Evolutionary conservation across 2,797 vertebrate species (phyloP), one percentile per base, ranked within the genome.

Genomic region (Poecilia wingei): DNA sequence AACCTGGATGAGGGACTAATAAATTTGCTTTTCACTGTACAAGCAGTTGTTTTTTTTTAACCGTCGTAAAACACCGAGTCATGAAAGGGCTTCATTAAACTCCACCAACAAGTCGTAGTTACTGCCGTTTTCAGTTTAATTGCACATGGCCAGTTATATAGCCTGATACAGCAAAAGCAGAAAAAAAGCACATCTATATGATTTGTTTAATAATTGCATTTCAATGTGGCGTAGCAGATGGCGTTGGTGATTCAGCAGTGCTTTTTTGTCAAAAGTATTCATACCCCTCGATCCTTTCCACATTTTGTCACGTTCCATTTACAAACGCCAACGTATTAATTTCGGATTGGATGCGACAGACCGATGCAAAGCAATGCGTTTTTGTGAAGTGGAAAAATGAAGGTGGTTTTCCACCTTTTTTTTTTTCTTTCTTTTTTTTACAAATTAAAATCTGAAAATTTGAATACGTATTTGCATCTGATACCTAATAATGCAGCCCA

Each of bases 1-100:
- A 55, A 51, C 88, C 76, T 82, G 81, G 79, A 91, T 84, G 83
- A 83, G 88, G 84, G 88, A 90, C 88, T 82, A 91, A 91, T 88
- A 88, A 87, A 88, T 72, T 10, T 83, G 39, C 87, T 49, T 86
- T 71, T 85, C 73, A 77, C 82, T 77, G 89, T 75, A 79, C 64
- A 82, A 82, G 72, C 47, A 9, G 1, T 33, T 80, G 41, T 41
- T 53, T 53, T 53, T 53, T 33, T 41, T 76, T 46, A 28, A 64
- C 75, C 4, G 39, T 85, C 69, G 46, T 12, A 79, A 53, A 45
- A 25, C 39, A n/a, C 8, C 10, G 43, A 66, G 3, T 72, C 46
- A n/a, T 6, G 10, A 5, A 71, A 57, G 74, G 61, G 61, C 12
- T 71, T 53, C 55, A 82, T 72, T 55, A 74, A 87, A 87, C 84